phyloP scores from a whole-genome alignment of 2,888 invertebrate genomes.

The Agonopterix arenella region DNA sequence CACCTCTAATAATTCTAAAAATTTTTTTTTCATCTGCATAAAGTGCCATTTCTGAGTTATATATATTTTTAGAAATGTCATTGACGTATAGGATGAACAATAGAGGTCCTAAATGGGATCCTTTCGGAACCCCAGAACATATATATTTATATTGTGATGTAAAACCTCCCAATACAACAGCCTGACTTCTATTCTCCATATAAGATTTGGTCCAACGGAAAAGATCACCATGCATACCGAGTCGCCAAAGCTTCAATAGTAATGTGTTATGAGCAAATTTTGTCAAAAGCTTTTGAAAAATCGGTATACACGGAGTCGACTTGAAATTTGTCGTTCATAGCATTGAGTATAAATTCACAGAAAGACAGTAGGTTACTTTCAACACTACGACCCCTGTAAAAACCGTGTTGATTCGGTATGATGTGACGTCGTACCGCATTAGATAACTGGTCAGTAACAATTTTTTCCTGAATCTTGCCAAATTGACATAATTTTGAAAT shows the following conservation, averaged over 20 bases:
- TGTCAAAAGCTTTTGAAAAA: too few relatives aligned
- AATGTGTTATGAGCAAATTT: not conserved
- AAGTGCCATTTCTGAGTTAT: not conserved
- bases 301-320: not conserved
- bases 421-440: conserved; percentile 3
- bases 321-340: not conserved
- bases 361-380: conserved; percentile 9
- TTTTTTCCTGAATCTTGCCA: not conserved
- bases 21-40: not conserved
- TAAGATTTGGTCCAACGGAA: not conserved
- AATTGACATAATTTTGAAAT: not conserved
- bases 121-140: too few relatives aligned
- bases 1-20: not conserved
- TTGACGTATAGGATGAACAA: not conserved
- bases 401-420: conserved; percentile 9
- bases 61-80: conserved; percentile 1
- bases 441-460: conserved; percentile 4
- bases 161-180: too few relatives aligned
- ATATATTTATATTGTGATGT: too few relatives aligned
- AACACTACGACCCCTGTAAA: conserved; percentile 6
- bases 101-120: too few relatives aligned
- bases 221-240: not conserved
- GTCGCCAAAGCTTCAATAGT: not conserved
- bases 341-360: conserved; percentile 1
- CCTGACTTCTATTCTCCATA: not conserved